Evolutionary conservation across 2,888 invertebrate species (phyloP).

Genomic region (Andrena hattorfiana): DNA sequence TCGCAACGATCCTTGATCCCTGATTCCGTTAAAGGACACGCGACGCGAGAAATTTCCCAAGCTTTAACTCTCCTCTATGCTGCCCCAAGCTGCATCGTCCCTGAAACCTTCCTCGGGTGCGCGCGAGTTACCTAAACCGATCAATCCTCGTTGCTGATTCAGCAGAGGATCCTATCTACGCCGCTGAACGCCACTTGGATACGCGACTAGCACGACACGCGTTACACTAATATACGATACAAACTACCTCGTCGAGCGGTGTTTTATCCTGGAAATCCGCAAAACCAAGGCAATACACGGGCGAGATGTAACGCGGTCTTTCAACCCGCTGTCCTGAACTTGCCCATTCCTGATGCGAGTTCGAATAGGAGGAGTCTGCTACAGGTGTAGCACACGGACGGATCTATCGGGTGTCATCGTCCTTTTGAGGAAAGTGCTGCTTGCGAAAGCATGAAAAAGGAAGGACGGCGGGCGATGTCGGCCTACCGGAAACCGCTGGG

Average conservation of each 20-base stretch:
- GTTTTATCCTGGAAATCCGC: slow-evolving; percentile 58
- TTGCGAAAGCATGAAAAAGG: not conserved
- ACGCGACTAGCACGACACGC: slow-evolving; percentile 37
- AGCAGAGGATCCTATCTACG: slow-evolving; percentile 17
- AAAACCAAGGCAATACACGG: slow-evolving; percentile 66
- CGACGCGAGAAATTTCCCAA: no score
- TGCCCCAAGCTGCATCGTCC: no score
- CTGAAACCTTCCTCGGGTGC: no score
- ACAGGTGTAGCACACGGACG: slow-evolving; percentile 11
- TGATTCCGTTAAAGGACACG: no score
- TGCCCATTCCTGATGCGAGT: slow-evolving; percentile 70
- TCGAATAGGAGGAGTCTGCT: slow-evolving; percentile 55
- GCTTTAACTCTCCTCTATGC: no score
- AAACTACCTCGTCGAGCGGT: slow-evolving; percentile 35
- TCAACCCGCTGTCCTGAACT: slow-evolving; percentile 64
- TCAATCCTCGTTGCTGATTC: slow-evolving; percentile 4
- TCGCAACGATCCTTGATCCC: no score
- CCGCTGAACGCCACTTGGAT: slow-evolving; percentile 46
- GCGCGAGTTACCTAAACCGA: no score
- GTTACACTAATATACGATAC: slow-evolving; percentile 43
- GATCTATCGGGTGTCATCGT: slow-evolving; percentile 36
- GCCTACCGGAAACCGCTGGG: not conserved
- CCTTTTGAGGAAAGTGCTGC: slow-evolving; percentile 18
- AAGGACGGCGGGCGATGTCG: not conserved
- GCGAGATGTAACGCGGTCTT: slow-evolving; percentile 72